Percentiles rank a stretch among this genome's conserved stretches.
These are phyloP conservation scores for Plectrocnemia conspersa DNA, from an alignment of 1,140 invertebrate genomes.

Conservation along the genomic window DNA sequence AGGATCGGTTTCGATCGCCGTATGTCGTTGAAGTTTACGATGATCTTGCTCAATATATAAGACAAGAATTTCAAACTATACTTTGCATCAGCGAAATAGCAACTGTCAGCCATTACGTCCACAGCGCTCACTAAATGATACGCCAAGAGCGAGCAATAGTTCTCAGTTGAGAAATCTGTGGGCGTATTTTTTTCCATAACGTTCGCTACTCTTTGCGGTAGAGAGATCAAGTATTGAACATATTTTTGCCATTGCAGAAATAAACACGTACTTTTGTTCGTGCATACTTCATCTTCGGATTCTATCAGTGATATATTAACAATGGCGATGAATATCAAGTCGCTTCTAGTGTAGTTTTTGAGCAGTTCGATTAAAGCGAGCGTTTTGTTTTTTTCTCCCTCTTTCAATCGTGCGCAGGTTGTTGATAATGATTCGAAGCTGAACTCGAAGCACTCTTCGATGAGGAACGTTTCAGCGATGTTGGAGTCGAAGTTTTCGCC, in stretches of 20 bases:
- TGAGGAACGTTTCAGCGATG: conserved; percentile 46
- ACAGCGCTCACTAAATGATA: conserved; percentile 57
- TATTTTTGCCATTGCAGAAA: conserved; percentile 50
- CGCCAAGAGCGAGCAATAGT: conserved; percentile 56
- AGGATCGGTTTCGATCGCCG: conserved; percentile 43
- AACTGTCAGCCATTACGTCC: conserved; percentile 53
- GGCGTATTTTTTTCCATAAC: conserved; percentile 52
- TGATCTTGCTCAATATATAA: conserved; percentile 57
- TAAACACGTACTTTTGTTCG: conserved; percentile 27
- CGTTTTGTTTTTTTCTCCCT: conserved; percentile 38
- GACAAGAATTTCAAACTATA: conserved; percentile 51
- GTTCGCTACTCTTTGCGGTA: conserved; percentile 67
- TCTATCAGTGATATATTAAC: conserved; percentile 39
- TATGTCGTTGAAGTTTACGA: conserved; percentile 51
- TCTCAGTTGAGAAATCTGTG: conserved; percentile 54
- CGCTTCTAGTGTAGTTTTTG: conserved; percentile 53
- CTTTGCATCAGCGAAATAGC: conserved; percentile 39
- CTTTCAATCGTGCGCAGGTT: conserved; percentile 49
- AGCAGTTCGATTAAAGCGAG: conserved; percentile 45
- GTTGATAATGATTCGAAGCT: conserved; percentile 51
- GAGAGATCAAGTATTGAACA: conserved; percentile 58
- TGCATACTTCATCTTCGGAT: conserved; percentile 36
- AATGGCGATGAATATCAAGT: conserved; percentile 52
- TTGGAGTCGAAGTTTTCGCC: conserved; percentile 40
- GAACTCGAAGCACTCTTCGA: conserved; percentile 51